Evolutionary conservation across 2,888 invertebrate genomes (phyloP).

Genomic region (Nasonovia ribisnigri): DNA sequence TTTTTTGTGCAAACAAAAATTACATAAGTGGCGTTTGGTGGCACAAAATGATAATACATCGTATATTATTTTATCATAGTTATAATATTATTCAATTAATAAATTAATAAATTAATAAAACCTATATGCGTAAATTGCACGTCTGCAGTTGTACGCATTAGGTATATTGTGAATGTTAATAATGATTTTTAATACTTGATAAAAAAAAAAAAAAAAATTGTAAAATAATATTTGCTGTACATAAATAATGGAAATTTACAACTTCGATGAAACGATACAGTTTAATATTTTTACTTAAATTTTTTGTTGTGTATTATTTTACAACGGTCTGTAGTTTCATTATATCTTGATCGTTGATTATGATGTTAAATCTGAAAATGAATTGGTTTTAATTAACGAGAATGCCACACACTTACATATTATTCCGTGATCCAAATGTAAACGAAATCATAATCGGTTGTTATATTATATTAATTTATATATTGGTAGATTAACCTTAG

Average conservation of each 20-base stretch:
- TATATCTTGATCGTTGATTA: not conserved
- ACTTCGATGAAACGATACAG: not conserved
- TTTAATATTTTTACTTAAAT: not conserved
- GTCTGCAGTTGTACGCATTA: constrained; percentile 32
- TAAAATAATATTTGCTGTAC: constrained; percentile 43
- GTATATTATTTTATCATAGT: not conserved
- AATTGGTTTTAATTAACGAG: not conserved
- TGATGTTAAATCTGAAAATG: constrained; percentile 27
- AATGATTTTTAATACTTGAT: constrained; percentile 20
- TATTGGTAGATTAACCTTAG: not conserved
- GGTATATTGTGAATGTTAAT: constrained; percentile 20
- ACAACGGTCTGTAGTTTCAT: not conserved
- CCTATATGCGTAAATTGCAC: constrained; percentile 15
- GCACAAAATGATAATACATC: not conserved
- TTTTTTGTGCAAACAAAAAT: not conserved
- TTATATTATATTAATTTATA: not conserved
- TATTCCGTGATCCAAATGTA: not conserved
- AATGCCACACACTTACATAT: not conserved
- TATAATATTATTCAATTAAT: constrained; percentile 6
- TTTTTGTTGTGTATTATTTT: not conserved
- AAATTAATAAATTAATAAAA: not conserved
- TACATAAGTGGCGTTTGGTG: not conserved
- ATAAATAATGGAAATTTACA: constrained; percentile 55
- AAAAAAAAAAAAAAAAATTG: constrained; percentile 40
- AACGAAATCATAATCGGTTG: not conserved